Percentiles rank a stretch among this genome's conserved stretches.
Conservation (phyloP, 2,888 invertebrate species). For the Trilocha varians region DNA sequence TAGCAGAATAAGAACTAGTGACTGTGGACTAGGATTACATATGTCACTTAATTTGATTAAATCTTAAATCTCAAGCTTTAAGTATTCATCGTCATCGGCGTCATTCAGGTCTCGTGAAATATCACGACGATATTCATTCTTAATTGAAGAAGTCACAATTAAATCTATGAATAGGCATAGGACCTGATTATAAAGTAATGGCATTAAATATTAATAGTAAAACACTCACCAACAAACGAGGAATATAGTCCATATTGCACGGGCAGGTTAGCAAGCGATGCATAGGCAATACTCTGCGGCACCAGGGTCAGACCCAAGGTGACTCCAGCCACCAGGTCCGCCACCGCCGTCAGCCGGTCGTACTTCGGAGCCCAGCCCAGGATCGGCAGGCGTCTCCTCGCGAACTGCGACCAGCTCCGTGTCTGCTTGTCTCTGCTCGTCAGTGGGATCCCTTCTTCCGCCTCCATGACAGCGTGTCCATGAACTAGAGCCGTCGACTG, state of each 20-base stretch:
- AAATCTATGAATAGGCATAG: too few relatives aligned
- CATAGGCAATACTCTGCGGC: constrained; percentile 95
- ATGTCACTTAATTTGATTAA: too few relatives aligned
- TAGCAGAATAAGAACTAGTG: too few relatives aligned
- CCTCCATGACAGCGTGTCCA: constrained; percentile 17
- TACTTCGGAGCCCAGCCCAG: constrained; percentile 80
- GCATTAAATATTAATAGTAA: too few relatives aligned
- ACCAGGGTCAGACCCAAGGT: constrained; percentile 93
- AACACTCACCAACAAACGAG: constrained; percentile 83
- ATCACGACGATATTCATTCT: too few relatives aligned
- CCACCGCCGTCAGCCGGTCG: constrained; percentile 77
- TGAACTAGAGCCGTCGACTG: background rate
- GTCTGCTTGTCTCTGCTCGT: constrained; percentile 8
- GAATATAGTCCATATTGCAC: constrained; percentile 95
- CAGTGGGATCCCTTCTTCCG: constrained; percentile 24
- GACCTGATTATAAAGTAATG: too few relatives aligned
- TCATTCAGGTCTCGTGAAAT: too few relatives aligned
- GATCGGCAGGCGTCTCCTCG: constrained; percentile 58
- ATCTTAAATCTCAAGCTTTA: too few relatives aligned
- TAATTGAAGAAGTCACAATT: too few relatives aligned
- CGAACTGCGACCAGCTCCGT: constrained; percentile 19
- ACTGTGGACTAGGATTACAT: too few relatives aligned
- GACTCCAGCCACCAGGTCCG: constrained; percentile 90
- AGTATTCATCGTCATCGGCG: too few relatives aligned
- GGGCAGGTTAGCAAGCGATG: constrained; percentile 86